Evolutionary conservation across 2,797 vertebrate genomes (phyloP).

Genomic region (Danionella dracula): DNA sequence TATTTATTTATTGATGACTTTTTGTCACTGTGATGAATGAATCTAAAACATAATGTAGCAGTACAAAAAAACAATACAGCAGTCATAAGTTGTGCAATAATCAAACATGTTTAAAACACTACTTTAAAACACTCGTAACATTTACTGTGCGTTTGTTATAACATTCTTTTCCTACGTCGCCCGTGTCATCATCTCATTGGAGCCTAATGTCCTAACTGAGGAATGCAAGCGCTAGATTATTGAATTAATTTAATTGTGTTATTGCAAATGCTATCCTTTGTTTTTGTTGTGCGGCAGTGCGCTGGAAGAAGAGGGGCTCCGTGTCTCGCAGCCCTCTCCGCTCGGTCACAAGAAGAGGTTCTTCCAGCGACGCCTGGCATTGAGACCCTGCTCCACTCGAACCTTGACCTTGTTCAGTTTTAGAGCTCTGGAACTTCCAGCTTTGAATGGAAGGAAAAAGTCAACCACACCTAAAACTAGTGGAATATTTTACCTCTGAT

Average conservation of each 20-base stretch:
- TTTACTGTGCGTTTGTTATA: too few relatives aligned
- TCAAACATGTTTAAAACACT: too few relatives aligned
- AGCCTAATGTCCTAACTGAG: too few relatives aligned
- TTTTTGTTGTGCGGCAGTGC: slow-evolving; percentile 53
- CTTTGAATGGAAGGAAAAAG: slow-evolving; percentile 6
- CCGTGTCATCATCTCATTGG: too few relatives aligned
- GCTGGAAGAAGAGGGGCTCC: slow-evolving; percentile 71
- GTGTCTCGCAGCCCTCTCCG: slow-evolving; percentile 68
- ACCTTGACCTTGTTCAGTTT: slow-evolving; percentile 19
- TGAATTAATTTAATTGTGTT: not conserved
- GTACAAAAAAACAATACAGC: too few relatives aligned
- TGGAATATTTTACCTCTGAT: slow-evolving; percentile 11
- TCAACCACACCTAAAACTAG: slow-evolving; percentile 27
- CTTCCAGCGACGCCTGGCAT: slow-evolving; percentile 63
- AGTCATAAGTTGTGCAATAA: too few relatives aligned
- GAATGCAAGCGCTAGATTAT: not conserved
- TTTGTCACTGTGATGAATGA: too few relatives aligned
- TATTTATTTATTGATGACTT: too few relatives aligned
- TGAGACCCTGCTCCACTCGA: slow-evolving; percentile 45
- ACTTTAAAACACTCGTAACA: too few relatives aligned
- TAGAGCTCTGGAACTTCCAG: slow-evolving; percentile 24
- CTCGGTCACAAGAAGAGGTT: slow-evolving; percentile 65
- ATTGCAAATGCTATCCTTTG: not conserved
- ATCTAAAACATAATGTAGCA: too few relatives aligned
- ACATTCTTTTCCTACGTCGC: too few relatives aligned